phyloP scores from a whole-genome alignment of 2,113 vertebrate genomes.

The Seriola aureovittata region DNA sequence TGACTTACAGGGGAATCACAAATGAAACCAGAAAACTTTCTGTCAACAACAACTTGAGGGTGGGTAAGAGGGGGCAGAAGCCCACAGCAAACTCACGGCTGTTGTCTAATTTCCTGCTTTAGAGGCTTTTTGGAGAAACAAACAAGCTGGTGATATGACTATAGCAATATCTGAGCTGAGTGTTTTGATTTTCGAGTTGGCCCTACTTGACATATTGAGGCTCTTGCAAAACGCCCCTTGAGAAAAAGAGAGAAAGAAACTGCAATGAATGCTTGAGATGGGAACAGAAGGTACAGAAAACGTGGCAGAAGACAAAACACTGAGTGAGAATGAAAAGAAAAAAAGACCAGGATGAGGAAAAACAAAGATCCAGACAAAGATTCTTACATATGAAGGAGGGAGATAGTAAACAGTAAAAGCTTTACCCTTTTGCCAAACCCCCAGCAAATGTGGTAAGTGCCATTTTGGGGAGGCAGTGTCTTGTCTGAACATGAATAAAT shows the following conservation, averaged over 20 bases:
- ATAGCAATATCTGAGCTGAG: background rate
- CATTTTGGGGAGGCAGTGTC: background rate
- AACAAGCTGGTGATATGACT: background rate
- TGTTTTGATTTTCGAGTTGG: constrained; percentile 6
- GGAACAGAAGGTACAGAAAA: background rate
- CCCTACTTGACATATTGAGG: constrained; percentile 10
- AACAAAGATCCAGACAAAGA: constrained; percentile 7
- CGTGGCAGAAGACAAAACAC: background rate
- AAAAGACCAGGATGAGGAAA: background rate
- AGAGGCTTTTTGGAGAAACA: constrained; percentile 18
- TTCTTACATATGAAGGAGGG: background rate
- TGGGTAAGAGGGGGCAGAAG: background rate
- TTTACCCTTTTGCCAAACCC: background rate
- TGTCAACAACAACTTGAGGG: constrained; percentile 16
- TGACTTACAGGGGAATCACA: constrained; percentile 6
- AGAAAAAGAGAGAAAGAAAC: background rate
- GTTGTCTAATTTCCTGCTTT: constrained; percentile 16
- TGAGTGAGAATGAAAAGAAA: background rate
- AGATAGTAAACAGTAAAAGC: rapidly evolving
- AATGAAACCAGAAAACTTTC: constrained; percentile 30
- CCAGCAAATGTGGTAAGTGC: background rate
- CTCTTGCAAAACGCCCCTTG: background rate
- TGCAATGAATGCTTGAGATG: too few relatives aligned
- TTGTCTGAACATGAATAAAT: background rate
- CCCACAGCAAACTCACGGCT: background rate